Base-by-base conservation (phyloP, 2,888 invertebrate species). In the Amphipoea oculea region DNA sequence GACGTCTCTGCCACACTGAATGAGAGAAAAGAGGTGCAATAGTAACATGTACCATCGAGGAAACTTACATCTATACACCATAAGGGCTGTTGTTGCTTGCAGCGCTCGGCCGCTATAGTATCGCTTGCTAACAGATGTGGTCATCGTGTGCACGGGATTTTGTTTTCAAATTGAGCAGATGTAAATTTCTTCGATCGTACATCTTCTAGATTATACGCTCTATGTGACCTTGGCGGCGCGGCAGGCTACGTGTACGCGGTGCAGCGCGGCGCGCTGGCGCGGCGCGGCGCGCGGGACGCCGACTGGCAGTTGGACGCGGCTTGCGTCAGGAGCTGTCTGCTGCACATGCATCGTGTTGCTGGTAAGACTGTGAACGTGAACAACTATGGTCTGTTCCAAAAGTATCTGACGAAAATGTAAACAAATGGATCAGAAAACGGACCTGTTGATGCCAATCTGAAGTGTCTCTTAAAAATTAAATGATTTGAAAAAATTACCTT, bases 161-260 rank as follows among this genome's bases (percentile, higher is more conserved):
- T 42, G 42, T 42, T 42, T 42, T 42, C 42, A 42, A 42, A 42
- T 42, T 42, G 42, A 4, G 42, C 42, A 42, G 11, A 45, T 45
- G 12, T 45, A 45, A 12, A 12, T 12, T 48, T 48, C 48, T 12
- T 12, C 48, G 48, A 48, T 45, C 2, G 5, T 5, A 23, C 4
- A 51, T 23, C 1, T 57, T 42, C 0, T 73, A 96, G 96, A 5
- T 63, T 96, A 3, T 85, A 94, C 23, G 86, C 85, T 1, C 68
- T 94, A 0, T 96, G 96, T 70, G 90, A 91, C 36, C 91, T 91
- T 0, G 95, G 94, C 0, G 94, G 93, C 0, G 73, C 88, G 11
- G 95, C 94, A 0, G 97, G 97, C 0, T 95, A 94, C 89, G 91
- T 96, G 82, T 95, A 92, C 80, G 90, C 93, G 0, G 90, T 92